Base-by-base conservation (phyloP, 2,888 invertebrate genomes). In the Nudaria mundana region DNA sequence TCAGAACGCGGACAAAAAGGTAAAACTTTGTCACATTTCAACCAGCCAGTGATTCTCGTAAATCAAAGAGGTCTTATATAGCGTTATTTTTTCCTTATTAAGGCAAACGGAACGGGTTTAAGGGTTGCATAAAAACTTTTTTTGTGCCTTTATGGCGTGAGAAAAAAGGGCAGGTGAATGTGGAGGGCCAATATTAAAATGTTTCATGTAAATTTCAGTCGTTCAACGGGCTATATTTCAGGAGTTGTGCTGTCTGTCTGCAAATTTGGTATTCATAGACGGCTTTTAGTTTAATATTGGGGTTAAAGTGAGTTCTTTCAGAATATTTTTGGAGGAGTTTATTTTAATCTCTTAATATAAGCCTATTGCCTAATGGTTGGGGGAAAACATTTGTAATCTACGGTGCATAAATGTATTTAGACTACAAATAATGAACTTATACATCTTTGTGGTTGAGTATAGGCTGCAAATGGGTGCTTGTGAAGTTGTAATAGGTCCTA, bases 121-220 rank as follows among this genome's bases (percentile, higher is more conserved):
- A 58, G 52, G 65, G 57, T 52, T 49, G 40, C 41, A 48, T 58
- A 56, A 52, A 57, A 51, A 51, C 44, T 52, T 54, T 33, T 52
- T 56, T 53, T 44, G 52, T 69, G 68, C 73, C 70, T 79, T 80
- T 74, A 76, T 67, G 70, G 75, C 82, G 83, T 82, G 86, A 79
- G 86, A 87, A 86, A 85, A 83, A 82, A 75, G 71, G 74, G 76
- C 82, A 86, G 86, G 86, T 85, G 81, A 61, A 66, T 56, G 57
- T 64, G 57, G 43, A 62, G 61, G 63, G 66, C 66, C 67, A 67
- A 84, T 88, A 88, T 87, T 88, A 88, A 87, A 88, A 86, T 87
- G 87, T 87, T 88, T 81, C 84, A 88, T 88, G 87, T 81, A 86
- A 88, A 88, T 88, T 84, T 83, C 76, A 80, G 76, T 63, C 77